Conservation (phyloP, 2,888 invertebrate genomes). For the Octonoba sinensis region DNA sequence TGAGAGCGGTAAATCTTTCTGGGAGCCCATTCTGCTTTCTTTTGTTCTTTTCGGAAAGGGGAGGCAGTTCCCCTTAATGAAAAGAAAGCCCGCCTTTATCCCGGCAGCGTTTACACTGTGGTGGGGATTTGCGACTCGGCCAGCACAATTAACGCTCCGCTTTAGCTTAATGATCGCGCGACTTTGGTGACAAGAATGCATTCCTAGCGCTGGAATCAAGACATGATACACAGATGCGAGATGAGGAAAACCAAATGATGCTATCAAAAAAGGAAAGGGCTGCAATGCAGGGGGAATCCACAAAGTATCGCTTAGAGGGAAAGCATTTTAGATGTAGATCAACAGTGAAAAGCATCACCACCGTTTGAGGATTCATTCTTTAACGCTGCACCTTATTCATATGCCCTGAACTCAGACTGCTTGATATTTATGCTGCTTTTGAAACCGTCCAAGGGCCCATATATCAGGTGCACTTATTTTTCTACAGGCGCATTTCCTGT, state of each 20-base stretch:
- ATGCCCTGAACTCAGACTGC: too few relatives aligned
- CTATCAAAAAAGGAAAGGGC: slow-evolving; percentile 33
- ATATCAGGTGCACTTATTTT: too few relatives aligned
- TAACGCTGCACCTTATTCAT: too few relatives aligned
- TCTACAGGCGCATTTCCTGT: too few relatives aligned
- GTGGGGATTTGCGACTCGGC: slow-evolving; percentile 52
- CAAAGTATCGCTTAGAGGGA: too few relatives aligned
- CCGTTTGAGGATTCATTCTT: too few relatives aligned
- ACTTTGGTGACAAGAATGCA: slow-evolving; percentile 41
- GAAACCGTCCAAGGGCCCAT: too few relatives aligned
- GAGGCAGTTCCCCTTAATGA: slow-evolving; percentile 46
- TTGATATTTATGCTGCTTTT: too few relatives aligned
- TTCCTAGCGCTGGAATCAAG: slow-evolving; percentile 17
- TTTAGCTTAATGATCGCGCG: slow-evolving; percentile 51
- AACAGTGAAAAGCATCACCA: too few relatives aligned
- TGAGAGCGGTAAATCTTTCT: slow-evolving; percentile 54
- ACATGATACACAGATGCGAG: slow-evolving; percentile 21
- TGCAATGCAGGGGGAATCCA: too few relatives aligned
- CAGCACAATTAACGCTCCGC: slow-evolving; percentile 52
- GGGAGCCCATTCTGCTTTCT: slow-evolving; percentile 38
- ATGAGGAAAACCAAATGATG: slow-evolving; percentile 40
- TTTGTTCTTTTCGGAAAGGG: slow-evolving; percentile 37
- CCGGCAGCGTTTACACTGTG: slow-evolving; percentile 40
- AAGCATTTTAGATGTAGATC: too few relatives aligned
- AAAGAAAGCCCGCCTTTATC: slow-evolving; percentile 58